These are phyloP conservation scores for Andricus quercusramuli DNA, from an alignment of 2,888 invertebrate genomes.

Conservation along the genomic window DNA sequence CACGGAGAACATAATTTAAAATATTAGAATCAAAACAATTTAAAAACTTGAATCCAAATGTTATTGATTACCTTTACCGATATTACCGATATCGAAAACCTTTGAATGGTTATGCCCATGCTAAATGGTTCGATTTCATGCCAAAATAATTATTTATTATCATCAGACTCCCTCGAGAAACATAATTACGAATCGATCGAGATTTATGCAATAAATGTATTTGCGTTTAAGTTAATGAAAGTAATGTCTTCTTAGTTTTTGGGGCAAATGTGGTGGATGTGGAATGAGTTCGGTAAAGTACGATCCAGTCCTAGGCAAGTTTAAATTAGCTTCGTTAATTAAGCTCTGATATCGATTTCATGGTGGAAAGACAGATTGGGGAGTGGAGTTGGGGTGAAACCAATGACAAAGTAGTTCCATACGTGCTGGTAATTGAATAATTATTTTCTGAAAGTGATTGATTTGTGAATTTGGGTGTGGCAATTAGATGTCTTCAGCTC, in stretches of 20 bases:
- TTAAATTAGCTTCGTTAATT: slow-evolving; percentile 69
- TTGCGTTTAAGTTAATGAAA: neutral
- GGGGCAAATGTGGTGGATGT: neutral
- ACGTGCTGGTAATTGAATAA: slow-evolving; percentile 26
- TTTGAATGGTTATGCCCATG: too few species aligned
- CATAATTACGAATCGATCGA: too few species aligned
- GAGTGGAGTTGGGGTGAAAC: slow-evolving; percentile 41
- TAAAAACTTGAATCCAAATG: too few species aligned
- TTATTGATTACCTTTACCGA: too few species aligned
- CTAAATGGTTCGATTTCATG: too few species aligned
- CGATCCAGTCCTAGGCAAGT: slow-evolving; percentile 54
- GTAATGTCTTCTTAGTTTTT: neutral
- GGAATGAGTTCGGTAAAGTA: slow-evolving; percentile 31
- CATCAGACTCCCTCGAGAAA: too few species aligned
- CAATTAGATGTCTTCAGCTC: neutral
- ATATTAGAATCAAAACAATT: too few species aligned
- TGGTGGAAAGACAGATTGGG: slow-evolving; percentile 45
- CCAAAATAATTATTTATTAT: too few species aligned
- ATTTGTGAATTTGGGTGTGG: neutral
- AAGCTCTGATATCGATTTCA: slow-evolving; percentile 65
- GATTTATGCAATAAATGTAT: neutral
- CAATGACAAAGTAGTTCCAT: slow-evolving; percentile 51
- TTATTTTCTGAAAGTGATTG: slow-evolving; percentile 9
- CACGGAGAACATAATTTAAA: too few species aligned
- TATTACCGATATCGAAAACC: too few species aligned